Evolutionary conservation across 2,888 invertebrate genomes (phyloP), one percentile per base, ranked within the genome.

Genomic region (Lysandra coridon): DNA sequence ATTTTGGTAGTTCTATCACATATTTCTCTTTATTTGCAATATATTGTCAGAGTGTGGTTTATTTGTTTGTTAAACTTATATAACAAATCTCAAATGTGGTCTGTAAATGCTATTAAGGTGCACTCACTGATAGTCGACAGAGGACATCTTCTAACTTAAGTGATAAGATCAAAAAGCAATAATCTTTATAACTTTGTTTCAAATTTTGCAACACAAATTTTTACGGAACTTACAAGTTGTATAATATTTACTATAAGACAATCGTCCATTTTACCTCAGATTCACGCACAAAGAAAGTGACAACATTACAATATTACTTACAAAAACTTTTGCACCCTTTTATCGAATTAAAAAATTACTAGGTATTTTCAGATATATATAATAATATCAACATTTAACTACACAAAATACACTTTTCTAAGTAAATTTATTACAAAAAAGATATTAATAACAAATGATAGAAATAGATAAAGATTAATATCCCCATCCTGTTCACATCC

Each of bases 181-280:
- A 44, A 10, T 44, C 2, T 44, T 44, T 44, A 44, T 44, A 40
- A 40, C 40, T 40, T 40, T 40, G n/a, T n/a, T 60, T 6, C 2
- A 60, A n/a, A 60, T 60, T 62, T 23, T 17, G 7, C 12, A 64
- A 7, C n/a, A 64, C 2, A n/a, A 64, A 2, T 30, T 30, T 1
- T 7, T 60, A 23, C 30, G 64, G 12, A 64, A 64, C 7, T 64
- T 64, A 12, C 12, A 30, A n/a, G 62, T 62, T 30, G 64, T 62
- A 62, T n/a, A 1, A 62, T 7, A 23, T 62, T 62, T 62, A 7
- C 23, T 23, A 62, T 23, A 23, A 23, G 17, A 23, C 7, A 23
- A 73, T 73, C 75, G 75, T 75, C 75, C 75, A 44, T 30, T 49
- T 49, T 49, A 75, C 75, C 75, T 75, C 75, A 14, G 23, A 74